These are phyloP conservation scores for Chroicocephalus ridibundus DNA, from an alignment of 2,113 vertebrate species.

Conservation along the genomic window DNA sequence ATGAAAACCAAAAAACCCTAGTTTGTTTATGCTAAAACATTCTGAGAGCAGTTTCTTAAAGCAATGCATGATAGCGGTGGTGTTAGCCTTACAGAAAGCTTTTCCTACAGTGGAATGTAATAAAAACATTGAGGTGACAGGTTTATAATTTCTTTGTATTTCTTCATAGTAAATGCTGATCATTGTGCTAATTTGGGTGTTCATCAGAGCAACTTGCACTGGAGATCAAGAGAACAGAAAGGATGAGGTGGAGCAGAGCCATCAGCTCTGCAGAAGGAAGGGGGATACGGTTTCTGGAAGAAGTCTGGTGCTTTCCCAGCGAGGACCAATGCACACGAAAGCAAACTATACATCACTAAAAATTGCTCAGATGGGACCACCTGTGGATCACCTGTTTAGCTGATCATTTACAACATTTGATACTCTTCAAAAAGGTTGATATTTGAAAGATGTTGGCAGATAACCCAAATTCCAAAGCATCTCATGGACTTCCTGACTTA, in stretches of 20 bases:
- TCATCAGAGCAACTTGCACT: background rate
- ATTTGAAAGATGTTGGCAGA: background rate
- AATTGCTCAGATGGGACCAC: background rate
- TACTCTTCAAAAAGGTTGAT: background rate
- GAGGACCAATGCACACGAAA: background rate
- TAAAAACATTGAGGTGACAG: background rate
- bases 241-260: background rate
- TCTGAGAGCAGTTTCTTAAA: background rate
- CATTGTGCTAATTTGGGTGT: background rate
- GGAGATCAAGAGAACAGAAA: background rate
- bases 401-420: background rate
- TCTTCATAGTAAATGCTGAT: background rate
- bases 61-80: background rate
- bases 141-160: background rate
- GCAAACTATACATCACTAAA: background rate
- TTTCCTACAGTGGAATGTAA: background rate
- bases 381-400: background rate
- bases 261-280: background rate
- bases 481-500: background rate
- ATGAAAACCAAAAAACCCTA: background rate
- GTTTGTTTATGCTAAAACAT: background rate
- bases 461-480: background rate
- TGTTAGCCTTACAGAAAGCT: background rate
- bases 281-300: background rate
- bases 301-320: background rate